phyloP scores from a whole-genome alignment of 2,888 invertebrate species.

The Fissipunctia ypsillon region DNA sequence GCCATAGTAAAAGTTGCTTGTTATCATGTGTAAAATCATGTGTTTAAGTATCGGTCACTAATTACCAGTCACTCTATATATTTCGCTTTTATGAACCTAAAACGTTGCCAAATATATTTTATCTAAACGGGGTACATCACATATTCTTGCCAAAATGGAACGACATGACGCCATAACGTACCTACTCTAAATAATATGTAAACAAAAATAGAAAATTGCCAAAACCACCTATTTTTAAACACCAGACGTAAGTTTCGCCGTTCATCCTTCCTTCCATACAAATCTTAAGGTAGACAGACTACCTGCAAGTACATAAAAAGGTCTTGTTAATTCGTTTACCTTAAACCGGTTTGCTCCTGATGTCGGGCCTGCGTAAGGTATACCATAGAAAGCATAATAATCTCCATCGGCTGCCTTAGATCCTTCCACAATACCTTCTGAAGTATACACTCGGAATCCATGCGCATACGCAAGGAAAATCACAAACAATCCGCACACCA shows the following conservation, averaged over 20 bases:
- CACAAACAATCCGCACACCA: constrained; percentile 61
- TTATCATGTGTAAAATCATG: too few relatives aligned
- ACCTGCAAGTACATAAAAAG: constrained; percentile 9
- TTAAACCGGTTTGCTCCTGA: constrained; percentile 78
- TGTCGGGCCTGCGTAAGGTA: constrained; percentile 81
- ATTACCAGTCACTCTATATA: too few relatives aligned
- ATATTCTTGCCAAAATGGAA: constrained; percentile 2
- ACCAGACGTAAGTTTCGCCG: background rate
- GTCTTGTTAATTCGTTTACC: constrained; percentile 66
- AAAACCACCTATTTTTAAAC: background rate
- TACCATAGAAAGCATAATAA: constrained; percentile 79
- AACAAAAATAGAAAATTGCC: constrained; percentile 20
- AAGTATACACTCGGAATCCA: constrained; percentile 76
- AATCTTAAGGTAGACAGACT: background rate
- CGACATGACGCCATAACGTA: background rate
- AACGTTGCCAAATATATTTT: background rate
- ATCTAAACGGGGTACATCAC: background rate
- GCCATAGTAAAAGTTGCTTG: too few relatives aligned
- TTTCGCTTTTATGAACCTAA: background rate
- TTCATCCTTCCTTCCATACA: too few relatives aligned
- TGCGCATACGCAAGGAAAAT: constrained; percentile 66
- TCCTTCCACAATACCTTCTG: constrained; percentile 80
- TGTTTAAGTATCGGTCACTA: too few relatives aligned
- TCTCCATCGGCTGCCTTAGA: constrained; percentile 71
- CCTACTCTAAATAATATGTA: constrained; percentile 8